Base-by-base conservation (phyloP, 1,140 invertebrate genomes). In the Metaphire vulgaris region DNA sequence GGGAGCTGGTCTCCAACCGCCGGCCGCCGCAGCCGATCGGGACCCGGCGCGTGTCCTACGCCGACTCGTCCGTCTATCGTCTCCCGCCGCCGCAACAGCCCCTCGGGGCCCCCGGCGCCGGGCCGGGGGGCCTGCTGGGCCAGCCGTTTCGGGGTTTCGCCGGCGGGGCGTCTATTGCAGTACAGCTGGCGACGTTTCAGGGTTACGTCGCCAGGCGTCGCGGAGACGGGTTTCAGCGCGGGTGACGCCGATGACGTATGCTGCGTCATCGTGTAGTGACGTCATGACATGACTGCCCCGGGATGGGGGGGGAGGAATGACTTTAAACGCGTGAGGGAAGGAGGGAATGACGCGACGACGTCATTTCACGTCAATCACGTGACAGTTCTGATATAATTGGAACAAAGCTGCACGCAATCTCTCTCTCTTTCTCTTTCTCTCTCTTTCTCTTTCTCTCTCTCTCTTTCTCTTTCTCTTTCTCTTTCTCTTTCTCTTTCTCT, bases 121-220 rank as follows among this genome's bases (percentile, higher is more conserved):
- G 34, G 12, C 30, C 30, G 32, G 34, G 33, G 15, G n/a, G n/a
- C n/a, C n/a, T n/a, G n/a, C n/a, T n/a, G n/a, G n/a, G n/a, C n/a
- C 72, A 34, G 72, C 72, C 72, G 33, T 73, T 73, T 73, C 72
- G 72, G 72, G n/a, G n/a, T n/a, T n/a, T n/a, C n/a, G n/a, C 32
- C 31, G 72, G 72, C 41, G 72, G 34, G 31, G 33, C 32, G 34
- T 41, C 32, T 29, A 26, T 41, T 34, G 72, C 33, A 29, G 72
- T 15, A 34, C 72, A 41, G 31, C 72, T 73, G 32, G 28, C 31
- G 33, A 1, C 72, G 56, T 56, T 73, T 73, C 72, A 73, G 72
- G 30, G 21, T 34, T 29, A 73, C 72, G 28, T 73, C 72, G 33
- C 32, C 72, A 41, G 56, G 6, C 31, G 21, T 73, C 15, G 72